phyloP scores from a whole-genome alignment of 64 coral and sea anemone species.

The Porites australiensis region DNA sequence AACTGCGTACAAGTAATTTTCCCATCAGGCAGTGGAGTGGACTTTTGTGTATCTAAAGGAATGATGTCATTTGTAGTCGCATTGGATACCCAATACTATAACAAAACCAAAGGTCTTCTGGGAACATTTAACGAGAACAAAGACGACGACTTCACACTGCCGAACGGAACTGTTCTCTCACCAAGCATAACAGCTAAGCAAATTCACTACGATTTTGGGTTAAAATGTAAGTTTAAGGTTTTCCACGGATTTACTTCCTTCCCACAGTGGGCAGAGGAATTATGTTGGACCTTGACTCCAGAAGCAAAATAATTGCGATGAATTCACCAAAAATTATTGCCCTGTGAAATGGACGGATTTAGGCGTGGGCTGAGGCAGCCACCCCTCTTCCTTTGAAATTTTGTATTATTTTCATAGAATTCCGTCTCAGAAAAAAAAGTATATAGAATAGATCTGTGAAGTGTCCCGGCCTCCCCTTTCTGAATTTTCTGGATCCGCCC shows the following conservation, averaged over 20 bases:
- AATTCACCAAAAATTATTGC: too few species aligned
- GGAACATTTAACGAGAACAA: slow-evolving; percentile 50
- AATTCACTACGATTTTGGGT: slow-evolving; percentile 67
- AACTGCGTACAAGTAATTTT: slow-evolving; percentile 17
- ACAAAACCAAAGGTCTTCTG: slow-evolving; percentile 61
- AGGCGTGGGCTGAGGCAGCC: too few species aligned
- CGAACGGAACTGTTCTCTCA: slow-evolving; percentile 58
- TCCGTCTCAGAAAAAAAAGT: too few species aligned
- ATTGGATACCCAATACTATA: background rate
- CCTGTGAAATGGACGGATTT: too few species aligned
- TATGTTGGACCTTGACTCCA: too few species aligned
- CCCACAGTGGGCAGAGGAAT: background rate
- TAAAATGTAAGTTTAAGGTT: slow-evolving; percentile 38
- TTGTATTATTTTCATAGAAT: too few species aligned
- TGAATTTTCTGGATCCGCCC: too few species aligned
- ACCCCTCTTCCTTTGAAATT: too few species aligned
- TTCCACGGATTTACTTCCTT: background rate
- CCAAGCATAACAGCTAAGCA: background rate
- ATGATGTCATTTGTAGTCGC: slow-evolving; percentile 33
- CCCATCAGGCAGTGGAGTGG: slow-evolving; percentile 37
- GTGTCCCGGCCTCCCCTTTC: too few species aligned
- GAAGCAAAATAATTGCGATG: too few species aligned
- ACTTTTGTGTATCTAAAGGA: slow-evolving; percentile 17
- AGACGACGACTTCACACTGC: slow-evolving; percentile 58
- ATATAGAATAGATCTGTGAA: too few species aligned